Evolutionary conservation across 2,888 invertebrate genomes (phyloP), one percentile per base, ranked within the genome.

Genomic region (Criorhina ranunculi): DNA sequence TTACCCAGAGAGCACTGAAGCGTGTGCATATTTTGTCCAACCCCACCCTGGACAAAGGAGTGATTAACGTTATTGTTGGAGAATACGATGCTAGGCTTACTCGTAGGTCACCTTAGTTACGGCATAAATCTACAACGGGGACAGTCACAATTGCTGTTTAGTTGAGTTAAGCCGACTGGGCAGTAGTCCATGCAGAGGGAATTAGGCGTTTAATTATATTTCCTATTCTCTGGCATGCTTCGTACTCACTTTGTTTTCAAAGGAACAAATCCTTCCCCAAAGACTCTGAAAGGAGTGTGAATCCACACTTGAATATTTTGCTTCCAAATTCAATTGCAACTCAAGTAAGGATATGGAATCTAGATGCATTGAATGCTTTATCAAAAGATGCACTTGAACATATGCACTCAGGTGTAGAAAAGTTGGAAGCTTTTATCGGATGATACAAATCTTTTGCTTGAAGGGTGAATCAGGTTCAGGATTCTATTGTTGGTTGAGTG

Each of bases 91-190:
- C n/a, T 19, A 44, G 44, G 29, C 7, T 62, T 33, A n/a, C n/a
- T n/a, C n/a, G n/a, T n/a, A 31, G 11, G 7, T 33, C 29, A 42
- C 60, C 42, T 60, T 44, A 33, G 60, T 44, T 44, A 31, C 5
- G 24, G 40, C 59, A 62, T 46, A 62, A 44, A 62, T 62, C 60
- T 42, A 17, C n/a, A 19, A 59, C 9, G 42, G 42, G 46, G 70
- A 57, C 59, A 57, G 46, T 49, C 46, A 37, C 46, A 57, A 59
- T 70, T 35, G 12, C 35, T 35, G 24, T 37, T 64, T 64, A 49
- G 42, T 44, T 60, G 42, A 44, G 60, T 42, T 42, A 31, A 60
- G 42, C 42, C 40, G 60, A 2, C 11, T 5, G 15, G 29, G 11
- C 31, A 31, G 44, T 44, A 31, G 44, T 12, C 44, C 5, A 6